A percentile compares a stretch with the other conserved stretches of the same genome.
These are phyloP conservation scores for Ochropleura leucogaster DNA, from an alignment of 2,888 invertebrate species.

Conservation along the genomic window DNA sequence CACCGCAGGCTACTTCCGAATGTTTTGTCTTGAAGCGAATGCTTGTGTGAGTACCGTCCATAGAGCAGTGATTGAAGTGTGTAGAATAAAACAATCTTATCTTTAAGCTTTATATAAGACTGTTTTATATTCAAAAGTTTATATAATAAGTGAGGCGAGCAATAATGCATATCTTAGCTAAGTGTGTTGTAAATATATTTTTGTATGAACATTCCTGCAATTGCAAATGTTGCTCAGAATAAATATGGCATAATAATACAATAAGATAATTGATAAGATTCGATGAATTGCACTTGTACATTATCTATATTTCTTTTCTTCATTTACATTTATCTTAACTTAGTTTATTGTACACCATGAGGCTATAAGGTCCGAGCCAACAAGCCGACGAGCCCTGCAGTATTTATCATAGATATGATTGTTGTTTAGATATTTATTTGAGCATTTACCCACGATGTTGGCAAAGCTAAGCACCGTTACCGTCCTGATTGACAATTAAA, in stretches of 20 bases:
- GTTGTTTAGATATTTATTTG: conserved; percentile 44
- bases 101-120: conserved; percentile 18
- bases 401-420: conserved; percentile 39
- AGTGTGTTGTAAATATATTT: conserved; percentile 60
- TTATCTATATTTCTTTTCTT: conserved; percentile 10
- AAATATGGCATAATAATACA: conserved; percentile 31
- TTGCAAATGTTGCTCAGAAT: conserved; percentile 30
- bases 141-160: conserved; percentile 20
- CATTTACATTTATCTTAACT: background rate
- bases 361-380: conserved; percentile 38
- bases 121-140: conserved; percentile 31
- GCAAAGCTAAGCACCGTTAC: conserved; percentile 12
- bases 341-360: conserved; percentile 26
- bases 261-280: conserved; percentile 18
- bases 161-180: conserved; percentile 50
- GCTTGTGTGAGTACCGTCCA: background rate
- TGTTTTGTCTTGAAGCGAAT: background rate
- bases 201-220: conserved; percentile 62
- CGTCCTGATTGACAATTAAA: conserved; percentile 10
- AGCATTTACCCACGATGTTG: conserved; percentile 29
- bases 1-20: background rate
- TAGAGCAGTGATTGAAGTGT: conserved; percentile 18
- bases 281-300: conserved; percentile 2
- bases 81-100: conserved; percentile 11
- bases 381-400: conserved; percentile 12